phyloP scores from a whole-genome alignment of 2,888 invertebrate species.

The Diaprepes abbreviatus region DNA sequence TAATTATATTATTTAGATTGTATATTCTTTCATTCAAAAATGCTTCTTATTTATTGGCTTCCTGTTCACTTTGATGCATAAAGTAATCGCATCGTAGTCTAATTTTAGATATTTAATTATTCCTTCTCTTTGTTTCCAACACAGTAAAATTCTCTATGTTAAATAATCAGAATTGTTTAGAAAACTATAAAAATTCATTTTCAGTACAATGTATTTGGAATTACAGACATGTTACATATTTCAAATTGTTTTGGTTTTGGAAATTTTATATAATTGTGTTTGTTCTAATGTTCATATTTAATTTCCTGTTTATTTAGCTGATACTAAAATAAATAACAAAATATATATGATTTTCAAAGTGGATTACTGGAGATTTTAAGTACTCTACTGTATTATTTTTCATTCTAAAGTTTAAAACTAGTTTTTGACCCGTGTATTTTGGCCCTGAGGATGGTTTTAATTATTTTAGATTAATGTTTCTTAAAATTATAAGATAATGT shows the following conservation, averaged over 20 bases:
- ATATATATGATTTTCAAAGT: too few species aligned
- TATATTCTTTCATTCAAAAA: too few species aligned
- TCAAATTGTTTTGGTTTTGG: neutral
- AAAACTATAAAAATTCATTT: constrained; percentile 11
- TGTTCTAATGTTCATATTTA: constrained; percentile 1
- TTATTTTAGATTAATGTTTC: too few species aligned
- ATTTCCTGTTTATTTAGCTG: constrained; percentile 9
- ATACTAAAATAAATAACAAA: too few species aligned
- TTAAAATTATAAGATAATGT: too few species aligned
- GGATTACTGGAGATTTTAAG: too few species aligned
- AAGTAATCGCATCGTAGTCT: neutral
- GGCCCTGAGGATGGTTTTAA: too few species aligned
- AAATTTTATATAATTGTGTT: neutral
- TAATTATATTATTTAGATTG: too few species aligned
- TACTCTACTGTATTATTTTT: too few species aligned
- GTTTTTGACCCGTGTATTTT: too few species aligned
- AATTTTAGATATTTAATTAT: constrained; percentile 12
- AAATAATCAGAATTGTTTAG: constrained; percentile 14
- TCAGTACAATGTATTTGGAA: constrained; percentile 3
- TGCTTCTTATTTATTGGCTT: too few species aligned
- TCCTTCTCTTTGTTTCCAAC: constrained; percentile 6
- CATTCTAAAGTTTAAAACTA: too few species aligned
- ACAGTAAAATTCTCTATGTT: constrained; percentile 3
- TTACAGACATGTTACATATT: constrained; percentile 6
- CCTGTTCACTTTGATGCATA: neutral